phyloP scores from a whole-genome alignment of 2,113 vertebrate species.

The Empidonax alnorum region DNA sequence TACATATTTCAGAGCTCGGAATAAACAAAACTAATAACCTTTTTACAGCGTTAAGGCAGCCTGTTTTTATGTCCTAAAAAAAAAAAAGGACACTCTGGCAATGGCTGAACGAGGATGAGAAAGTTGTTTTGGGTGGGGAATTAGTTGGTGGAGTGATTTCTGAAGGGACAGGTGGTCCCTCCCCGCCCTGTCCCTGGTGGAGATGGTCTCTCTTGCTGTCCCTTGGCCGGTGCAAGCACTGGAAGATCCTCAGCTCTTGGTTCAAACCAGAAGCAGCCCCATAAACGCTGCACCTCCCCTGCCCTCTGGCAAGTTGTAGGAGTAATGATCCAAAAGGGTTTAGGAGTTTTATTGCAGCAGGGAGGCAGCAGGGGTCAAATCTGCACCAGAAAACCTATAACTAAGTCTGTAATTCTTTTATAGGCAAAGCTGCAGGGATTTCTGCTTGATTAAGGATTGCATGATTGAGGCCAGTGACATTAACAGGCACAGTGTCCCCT shows the following conservation, averaged over 20 bases:
- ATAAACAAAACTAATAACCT: not conserved
- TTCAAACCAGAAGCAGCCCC: not conserved
- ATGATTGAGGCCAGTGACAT: conserved; percentile 57
- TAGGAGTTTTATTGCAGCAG: not conserved
- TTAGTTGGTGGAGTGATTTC: not conserved
- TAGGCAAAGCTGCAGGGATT: conserved; percentile 51
- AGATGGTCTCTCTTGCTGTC: not conserved
- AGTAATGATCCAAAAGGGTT: conserved; percentile 44
- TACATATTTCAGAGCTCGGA: conserved; percentile 2
- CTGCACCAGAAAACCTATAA: conserved; percentile 28
- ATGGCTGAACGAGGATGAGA: not conserved
- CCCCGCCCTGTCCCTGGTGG: not conserved
- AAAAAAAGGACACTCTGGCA: not conserved
- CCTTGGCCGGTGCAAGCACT: not conserved
- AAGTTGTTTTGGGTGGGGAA: not conserved
- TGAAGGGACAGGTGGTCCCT: not conserved
- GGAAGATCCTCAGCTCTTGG: not conserved
- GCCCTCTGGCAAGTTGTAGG: not conserved
- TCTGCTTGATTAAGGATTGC: conserved; percentile 52
- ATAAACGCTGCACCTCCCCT: not conserved
- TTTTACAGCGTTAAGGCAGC: not conserved
- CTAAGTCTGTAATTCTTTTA: conserved; percentile 21
- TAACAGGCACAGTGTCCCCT: conserved; percentile 16
- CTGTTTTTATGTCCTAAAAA: not conserved
- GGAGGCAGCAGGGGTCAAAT: conserved; percentile 45